phyloP scores from a whole-genome alignment of 1,140 invertebrate genomes.

The Hypothenemus hampei region DNA sequence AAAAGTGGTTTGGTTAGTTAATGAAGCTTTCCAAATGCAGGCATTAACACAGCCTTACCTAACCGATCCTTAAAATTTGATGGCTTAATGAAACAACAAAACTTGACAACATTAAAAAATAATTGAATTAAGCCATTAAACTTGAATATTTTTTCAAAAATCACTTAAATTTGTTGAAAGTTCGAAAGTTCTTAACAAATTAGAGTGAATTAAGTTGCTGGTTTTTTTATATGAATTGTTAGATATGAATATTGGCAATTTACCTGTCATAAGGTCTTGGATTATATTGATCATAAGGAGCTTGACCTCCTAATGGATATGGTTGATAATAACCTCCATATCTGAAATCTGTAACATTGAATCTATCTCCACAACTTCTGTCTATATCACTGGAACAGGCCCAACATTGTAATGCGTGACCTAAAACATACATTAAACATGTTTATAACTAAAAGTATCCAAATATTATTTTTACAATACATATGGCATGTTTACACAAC shows the following conservation, averaged over 20 bases:
- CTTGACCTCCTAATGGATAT: slow-evolving; percentile 8
- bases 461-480: not conserved
- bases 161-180: no score
- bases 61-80: slow-evolving; percentile 5
- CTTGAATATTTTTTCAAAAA: no score
- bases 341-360: slow-evolving; percentile 21
- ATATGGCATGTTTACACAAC: no score
- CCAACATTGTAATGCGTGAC: slow-evolving; percentile 27
- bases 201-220: not conserved
- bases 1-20: no score
- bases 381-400: slow-evolving; percentile 31
- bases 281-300: slow-evolving; percentile 15
- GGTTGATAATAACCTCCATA: slow-evolving; percentile 11
- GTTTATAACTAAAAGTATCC: not conserved
- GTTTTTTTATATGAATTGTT: no score
- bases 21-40: no score
- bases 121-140: no score
- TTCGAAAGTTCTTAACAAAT: no score
- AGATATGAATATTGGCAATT: not conserved
- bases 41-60: slow-evolving; percentile 13
- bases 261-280: slow-evolving; percentile 18
- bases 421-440: slow-evolving; percentile 12
- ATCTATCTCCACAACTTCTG: slow-evolving; percentile 21
- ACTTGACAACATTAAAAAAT: no score
- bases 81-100: no score